Percentiles rank a stretch among this genome's conserved stretches.
phyloP scores from a whole-genome alignment of 2,113 vertebrate species.

The Pavo muticus region DNA sequence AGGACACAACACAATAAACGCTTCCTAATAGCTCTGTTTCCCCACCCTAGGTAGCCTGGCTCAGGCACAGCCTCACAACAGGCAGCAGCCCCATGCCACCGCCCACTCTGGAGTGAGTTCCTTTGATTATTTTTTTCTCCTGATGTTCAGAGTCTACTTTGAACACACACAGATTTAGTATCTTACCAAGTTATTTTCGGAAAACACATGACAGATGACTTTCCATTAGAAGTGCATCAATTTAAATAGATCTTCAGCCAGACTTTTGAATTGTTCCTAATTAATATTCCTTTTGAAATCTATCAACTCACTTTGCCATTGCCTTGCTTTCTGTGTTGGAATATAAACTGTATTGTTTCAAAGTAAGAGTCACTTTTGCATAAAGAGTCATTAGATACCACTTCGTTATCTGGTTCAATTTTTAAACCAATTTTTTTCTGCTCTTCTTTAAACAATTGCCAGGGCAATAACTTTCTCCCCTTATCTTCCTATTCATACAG shows the following conservation, averaged over 20 bases:
- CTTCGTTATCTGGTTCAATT: neutral
- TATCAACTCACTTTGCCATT: neutral
- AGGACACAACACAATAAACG: neutral
- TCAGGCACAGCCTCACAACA: neutral
- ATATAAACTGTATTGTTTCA: neutral
- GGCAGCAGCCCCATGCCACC: fast-evolving
- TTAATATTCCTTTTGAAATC: slow-evolving; percentile 47
- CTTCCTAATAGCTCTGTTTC: neutral
- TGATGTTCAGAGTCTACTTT: neutral
- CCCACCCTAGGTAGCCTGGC: neutral
- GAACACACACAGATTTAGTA: neutral
- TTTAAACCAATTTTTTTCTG: slow-evolving; percentile 36
- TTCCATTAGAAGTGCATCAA: slow-evolving; percentile 22
- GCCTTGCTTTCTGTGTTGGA: neutral
- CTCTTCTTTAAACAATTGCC: slow-evolving; percentile 13
- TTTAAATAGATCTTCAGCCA: slow-evolving; percentile 13
- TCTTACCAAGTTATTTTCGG: neutral
- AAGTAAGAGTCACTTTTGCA: neutral
- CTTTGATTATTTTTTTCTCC: neutral
- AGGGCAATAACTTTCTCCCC: slow-evolving; percentile 20
- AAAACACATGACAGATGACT: neutral
- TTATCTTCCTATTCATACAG: slow-evolving; percentile 21
- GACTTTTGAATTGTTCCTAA: slow-evolving; percentile 13
- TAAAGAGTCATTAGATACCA: neutral
- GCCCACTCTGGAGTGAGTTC: neutral